Percentiles rank a stretch among this genome's conserved stretches.
These are phyloP conservation scores for Esperia sulphurella DNA, from an alignment of 2,888 invertebrate species.

Conservation along the genomic window DNA sequence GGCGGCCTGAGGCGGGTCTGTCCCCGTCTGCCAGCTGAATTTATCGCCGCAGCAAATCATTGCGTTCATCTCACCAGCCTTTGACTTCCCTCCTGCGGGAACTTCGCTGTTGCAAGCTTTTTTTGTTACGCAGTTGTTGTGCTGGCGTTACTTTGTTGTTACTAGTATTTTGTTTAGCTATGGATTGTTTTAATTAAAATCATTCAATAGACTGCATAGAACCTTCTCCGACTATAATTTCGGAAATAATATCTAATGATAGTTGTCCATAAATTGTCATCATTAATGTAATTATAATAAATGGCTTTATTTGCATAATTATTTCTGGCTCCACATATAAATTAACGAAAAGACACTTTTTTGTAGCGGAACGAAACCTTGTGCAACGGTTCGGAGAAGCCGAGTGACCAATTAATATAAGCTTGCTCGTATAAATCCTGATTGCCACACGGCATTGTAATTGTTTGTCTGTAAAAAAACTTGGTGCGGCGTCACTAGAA, in stretches of 20 bases:
- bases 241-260: not conserved
- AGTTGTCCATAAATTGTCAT: not conserved
- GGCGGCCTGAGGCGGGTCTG: conserved; percentile 61
- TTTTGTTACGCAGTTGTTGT: no score
- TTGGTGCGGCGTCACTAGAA: conserved; percentile 28
- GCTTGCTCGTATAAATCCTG: conserved; percentile 27
- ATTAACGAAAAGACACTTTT: conserved; percentile 15
- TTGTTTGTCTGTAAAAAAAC: conserved; percentile 32
- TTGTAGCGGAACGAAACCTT: conserved; percentile 17
- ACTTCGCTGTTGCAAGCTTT: not conserved
- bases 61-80: conserved; percentile 48
- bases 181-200: not conserved
- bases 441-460: conserved; percentile 32
- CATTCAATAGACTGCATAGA: not conserved
- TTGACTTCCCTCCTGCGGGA: conserved; percentile 25
- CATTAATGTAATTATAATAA: not conserved
- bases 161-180: not conserved
- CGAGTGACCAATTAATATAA: conserved; percentile 31
- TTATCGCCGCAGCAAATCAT: conserved; percentile 68
- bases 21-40: conserved; percentile 52
- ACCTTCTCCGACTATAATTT: not conserved
- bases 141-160: not conserved
- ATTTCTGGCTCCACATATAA: conserved; percentile 24
- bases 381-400: conserved; percentile 32
- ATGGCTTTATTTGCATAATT: conserved; percentile 27